phyloP scores from a whole-genome alignment of 2,113 vertebrate species.

The Abramis brama region DNA sequence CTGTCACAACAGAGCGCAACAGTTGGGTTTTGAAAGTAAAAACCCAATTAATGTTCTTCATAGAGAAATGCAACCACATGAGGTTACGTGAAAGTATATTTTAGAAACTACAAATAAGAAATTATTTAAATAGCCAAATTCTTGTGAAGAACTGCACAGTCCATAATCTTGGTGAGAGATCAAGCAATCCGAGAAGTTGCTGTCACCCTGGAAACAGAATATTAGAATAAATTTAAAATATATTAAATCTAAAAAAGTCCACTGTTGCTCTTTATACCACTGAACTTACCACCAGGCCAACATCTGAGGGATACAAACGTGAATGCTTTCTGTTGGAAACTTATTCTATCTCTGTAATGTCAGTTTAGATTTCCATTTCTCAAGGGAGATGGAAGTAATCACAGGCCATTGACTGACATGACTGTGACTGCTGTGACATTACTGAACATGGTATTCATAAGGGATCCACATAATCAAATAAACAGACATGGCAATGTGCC shows the following conservation, averaged over 20 bases:
- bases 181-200: not conserved
- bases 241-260: no score
- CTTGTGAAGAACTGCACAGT: not conserved
- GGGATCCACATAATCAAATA: slow-evolving; percentile 29
- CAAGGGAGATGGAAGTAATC: not conserved
- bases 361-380: not conserved
- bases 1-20: not conserved
- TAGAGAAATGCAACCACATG: not conserved
- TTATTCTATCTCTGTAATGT: not conserved
- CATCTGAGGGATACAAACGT: not conserved
- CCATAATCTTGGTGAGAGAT: not conserved
- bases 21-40: not conserved
- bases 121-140: not conserved
- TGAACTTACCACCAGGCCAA: not conserved
- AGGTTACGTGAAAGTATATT: not conserved
- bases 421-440: slow-evolving; percentile 35
- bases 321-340: not conserved
- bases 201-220: no score
- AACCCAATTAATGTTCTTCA: not conserved
- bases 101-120: not conserved
- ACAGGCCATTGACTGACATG: slow-evolving; percentile 23
- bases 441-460: slow-evolving; percentile 28
- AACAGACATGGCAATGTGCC: slow-evolving; percentile 29
- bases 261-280: no score
- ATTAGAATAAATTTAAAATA: no score